Conservation (phyloP, 2,888 invertebrate species). For the Idaea straminata region DNA sequence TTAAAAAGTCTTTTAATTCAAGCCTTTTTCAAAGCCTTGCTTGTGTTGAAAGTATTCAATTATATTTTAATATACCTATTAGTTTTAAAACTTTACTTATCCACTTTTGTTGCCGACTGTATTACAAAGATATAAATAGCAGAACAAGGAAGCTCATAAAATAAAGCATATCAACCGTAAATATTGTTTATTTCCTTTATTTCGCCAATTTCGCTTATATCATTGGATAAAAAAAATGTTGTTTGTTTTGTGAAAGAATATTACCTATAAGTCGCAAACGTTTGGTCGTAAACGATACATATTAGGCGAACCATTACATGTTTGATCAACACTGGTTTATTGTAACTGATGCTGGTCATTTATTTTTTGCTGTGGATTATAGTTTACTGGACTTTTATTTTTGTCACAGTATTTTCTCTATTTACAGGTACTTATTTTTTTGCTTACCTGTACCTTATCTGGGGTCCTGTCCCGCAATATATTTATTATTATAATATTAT, state of each 20-base stretch:
- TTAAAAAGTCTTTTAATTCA: too few species aligned
- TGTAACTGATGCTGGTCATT: background rate
- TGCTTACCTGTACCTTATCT: too few species aligned
- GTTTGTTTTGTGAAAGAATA: conserved; percentile 23
- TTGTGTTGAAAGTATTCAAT: too few species aligned
- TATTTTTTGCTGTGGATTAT: background rate
- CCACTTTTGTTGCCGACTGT: too few species aligned
- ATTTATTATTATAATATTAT: too few species aligned
- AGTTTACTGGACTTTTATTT: conserved; percentile 20
- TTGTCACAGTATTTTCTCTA: background rate
- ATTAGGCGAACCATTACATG: background rate
- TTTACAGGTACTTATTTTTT: too few species aligned
- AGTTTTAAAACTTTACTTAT: too few species aligned
- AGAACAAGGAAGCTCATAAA: conserved; percentile 53
- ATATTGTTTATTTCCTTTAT: conserved; percentile 38
- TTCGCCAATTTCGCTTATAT: conserved; percentile 33
- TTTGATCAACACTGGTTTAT: background rate
- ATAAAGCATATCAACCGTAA: conserved; percentile 45
- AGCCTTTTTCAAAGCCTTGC: too few species aligned
- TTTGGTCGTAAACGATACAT: background rate
- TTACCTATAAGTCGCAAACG: background rate
- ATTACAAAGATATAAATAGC: conserved; percentile 22
- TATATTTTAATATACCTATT: too few species aligned
- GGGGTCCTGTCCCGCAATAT: too few species aligned
- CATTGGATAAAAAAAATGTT: conserved; percentile 32